Base-by-base conservation (phyloP, 2,888 invertebrate genomes). In the Nomada ferruginata region DNA sequence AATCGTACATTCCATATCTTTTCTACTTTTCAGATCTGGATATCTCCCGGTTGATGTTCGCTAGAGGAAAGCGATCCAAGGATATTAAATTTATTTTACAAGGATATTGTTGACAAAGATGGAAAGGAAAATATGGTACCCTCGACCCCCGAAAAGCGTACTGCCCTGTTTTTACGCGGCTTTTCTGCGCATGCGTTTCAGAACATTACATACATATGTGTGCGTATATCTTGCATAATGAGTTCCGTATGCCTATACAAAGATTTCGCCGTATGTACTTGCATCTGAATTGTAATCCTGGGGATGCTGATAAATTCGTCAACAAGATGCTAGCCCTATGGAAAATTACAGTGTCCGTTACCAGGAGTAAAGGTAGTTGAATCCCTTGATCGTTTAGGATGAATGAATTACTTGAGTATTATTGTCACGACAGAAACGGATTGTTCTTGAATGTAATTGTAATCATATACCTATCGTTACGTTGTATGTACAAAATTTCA, bases 311-410 rank as follows among this genome's bases (percentile, higher is more conserved):
- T 57, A 70, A 74, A 79, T 82, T 82, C 61, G 66, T 64, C 72
- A 69, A 65, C 10, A 57, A 76, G 70, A 63, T 70, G 57, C 42
- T 20, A 59, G 59, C 61, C 81, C 73, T 57, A 73, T 76, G 85
- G 84, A 84, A 84, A 85, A 76, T 81, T 84, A 81, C 84, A 20
- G 60, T 71, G 66, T 57, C 65, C 65, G 84, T 84, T 85, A 55
- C 3, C 13, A 36, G 2, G 15, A 18, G 11, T 47, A 82, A 76
- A 47, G 83, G 65, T n/a, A 26, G 20, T 57, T 20, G 60, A 59
- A 65, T 70, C 65, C 64, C 57, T 83, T 71, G 70, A 23, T 50
- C 36, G 60, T 59, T 47, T 20, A 55, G 57, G 73, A 72, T 72
- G 57, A 59, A 69, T n/a, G 59, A 42, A 50, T 63, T 36, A 57